Base-by-base conservation (phyloP, 2,113 vertebrate species). In the Rhombomys opimus region DNA sequence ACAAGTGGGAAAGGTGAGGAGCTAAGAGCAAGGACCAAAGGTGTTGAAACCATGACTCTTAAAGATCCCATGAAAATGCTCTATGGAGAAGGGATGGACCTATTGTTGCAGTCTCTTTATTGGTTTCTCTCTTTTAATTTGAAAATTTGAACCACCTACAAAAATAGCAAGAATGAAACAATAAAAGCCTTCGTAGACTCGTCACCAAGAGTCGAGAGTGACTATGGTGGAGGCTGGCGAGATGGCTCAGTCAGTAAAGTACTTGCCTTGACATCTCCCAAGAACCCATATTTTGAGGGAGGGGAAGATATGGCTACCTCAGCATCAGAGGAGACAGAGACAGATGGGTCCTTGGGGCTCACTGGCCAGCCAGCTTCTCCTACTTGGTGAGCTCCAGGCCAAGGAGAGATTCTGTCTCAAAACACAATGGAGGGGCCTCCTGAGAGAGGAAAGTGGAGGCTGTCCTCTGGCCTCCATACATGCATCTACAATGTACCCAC, bases 31-130 rank as follows among this genome's bases (percentile, higher is more conserved):
- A 4, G 25, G 18, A 41, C 63, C 30, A 12, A 5, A 88, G 32
- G 17, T 6, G 4, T 11, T 86, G 68, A 0, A 5, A 32, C 22
- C 68, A 95, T 12, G 3, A 27, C 17, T 15, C 25, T 38, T 38
- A 50, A 38, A 70, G 32, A 32, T 35, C 22, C 61, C 20, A 0
- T 0, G 3, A 23, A 61, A 80, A 59, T 18, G 23, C 77, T 67
- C 27, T 0, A 1, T 0, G 22, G 14, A 27, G 25, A 25, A 57
- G 18, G 15, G 23, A 22, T 11, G 23, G 22, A 17, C 8, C 10
- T 1, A 22, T 0, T 14, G 13, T 67, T 52, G 32, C 23, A 22
- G 80, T 59, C 52, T 90, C 87, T 95, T 87, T 30, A n/a, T 32
- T n/a, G 77, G 61, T 13, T 18, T 63, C 41, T 27, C 15, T n/a